Evolutionary conservation across 2,888 invertebrate genomes (phyloP), one percentile per base, ranked within the genome.

Genomic region (Dolomedes plantarius): DNA sequence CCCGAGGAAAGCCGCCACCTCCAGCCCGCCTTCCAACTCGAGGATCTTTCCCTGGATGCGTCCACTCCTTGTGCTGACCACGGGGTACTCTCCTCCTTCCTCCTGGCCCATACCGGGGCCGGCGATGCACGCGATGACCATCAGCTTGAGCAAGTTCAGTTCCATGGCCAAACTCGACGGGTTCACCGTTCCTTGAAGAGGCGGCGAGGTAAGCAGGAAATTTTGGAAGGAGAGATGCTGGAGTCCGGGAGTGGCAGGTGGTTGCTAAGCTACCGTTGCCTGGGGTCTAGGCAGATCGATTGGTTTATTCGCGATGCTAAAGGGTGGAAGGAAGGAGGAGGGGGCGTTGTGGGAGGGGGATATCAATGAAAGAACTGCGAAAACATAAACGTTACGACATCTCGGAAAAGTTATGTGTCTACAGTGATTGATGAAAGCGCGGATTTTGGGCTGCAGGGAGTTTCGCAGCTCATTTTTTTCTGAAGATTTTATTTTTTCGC

Each of bases 1-100:
- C n/a, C 88, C 89, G 28, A 89, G 69, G 56, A 83, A 89, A 1
- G 81, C 76, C 19, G 65, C 78, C 28, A 88, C 85, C 39, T 86
- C 68, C 19, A 71, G 46, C 0, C 86, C 86, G 31, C 87, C 73
- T 6, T 82, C 50, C 27, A 86, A n/a, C n/a, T 56, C 78, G 19
- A 86, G 27, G 16, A 67, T 72, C 36, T 78, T 87, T 7, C 87
- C 87, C n/a, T 39, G 23, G 3, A 87, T 56, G 9, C 31, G 71
- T 11, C 87, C 87, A 6, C 31, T 32, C 0, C 32, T n/a, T 0
- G 79, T 75, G 36, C 32, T 28, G 19, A 77, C 77, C 19, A 81
- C 39, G 16, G 75, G 69, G 28, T 29, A 41, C 29, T 75, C 62
- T n/a, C n/a, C n/a, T n/a, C 23, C 19, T 19, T 74, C 78, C 2